A percentile compares a stretch with the other conserved stretches of the same genome.
phyloP scores from a whole-genome alignment of 2,888 invertebrate genomes.

The Cheilosia impressa region DNA sequence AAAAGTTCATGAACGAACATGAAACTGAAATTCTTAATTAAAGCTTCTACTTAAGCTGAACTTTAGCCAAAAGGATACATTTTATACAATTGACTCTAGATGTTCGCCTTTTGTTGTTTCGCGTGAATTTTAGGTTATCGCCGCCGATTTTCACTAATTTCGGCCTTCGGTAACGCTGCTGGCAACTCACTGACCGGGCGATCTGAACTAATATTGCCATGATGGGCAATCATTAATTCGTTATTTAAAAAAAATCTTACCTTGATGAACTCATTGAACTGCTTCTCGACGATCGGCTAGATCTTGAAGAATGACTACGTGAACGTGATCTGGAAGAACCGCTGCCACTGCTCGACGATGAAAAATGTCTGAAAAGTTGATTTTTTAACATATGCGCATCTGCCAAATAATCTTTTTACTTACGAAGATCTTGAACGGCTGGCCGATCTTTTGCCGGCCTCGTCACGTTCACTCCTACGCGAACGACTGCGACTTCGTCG shows the following conservation, averaged over 20 bases:
- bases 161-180: no score
- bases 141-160: no score
- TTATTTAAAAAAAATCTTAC: constrained; percentile 68
- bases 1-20: no score
- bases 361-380: constrained; percentile 78
- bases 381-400: constrained; percentile 5
- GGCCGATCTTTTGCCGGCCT: constrained; percentile 78
- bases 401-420: constrained; percentile 38
- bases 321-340: constrained; percentile 82
- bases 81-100: no score
- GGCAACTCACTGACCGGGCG: no score
- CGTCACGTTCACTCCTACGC: constrained; percentile 78
- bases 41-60: no score
- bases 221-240: no score
- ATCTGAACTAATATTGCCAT: no score
- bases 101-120: no score
- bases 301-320: constrained; percentile 81
- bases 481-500: constrained; percentile 82
- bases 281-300: constrained; percentile 81
- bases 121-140: no score
- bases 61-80: no score
- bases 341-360: constrained; percentile 81
- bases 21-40: no score
- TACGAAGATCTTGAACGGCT: constrained; percentile 85
- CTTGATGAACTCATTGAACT: constrained; percentile 82